Evolutionary conservation across 2,888 invertebrate genomes (phyloP).

Genomic region (Lissocephala sabroskyi): DNA sequence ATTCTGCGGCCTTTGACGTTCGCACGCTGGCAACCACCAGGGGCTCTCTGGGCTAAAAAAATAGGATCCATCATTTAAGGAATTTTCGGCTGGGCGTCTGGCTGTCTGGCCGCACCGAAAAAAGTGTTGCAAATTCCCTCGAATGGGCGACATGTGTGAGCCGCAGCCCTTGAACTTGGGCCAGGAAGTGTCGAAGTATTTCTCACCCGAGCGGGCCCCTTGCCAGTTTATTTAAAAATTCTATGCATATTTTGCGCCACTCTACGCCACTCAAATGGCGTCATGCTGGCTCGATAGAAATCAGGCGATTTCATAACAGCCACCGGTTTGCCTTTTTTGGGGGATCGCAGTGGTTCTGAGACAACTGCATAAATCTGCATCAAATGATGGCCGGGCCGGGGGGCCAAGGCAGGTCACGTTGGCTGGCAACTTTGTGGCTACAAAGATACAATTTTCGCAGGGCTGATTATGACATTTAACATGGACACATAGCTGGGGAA

Average conservation of each 20-base stretch:
- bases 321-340: conserved; percentile 7
- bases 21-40: conserved; percentile 30
- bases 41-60: conserved; percentile 12
- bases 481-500: conserved; percentile 54
- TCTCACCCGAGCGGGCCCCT: background rate
- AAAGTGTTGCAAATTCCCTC: conserved; percentile 27
- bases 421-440: conserved; percentile 38
- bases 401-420: no score
- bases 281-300: conserved; percentile 44
- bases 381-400: no score
- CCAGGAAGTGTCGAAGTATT: conserved; percentile 37
- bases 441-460: conserved; percentile 15
- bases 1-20: background rate
- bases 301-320: conserved; percentile 15
- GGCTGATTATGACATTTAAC: conserved; percentile 62
- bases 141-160: conserved; percentile 32
- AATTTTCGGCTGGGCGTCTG: conserved; percentile 29
- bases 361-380: conserved; percentile 34
- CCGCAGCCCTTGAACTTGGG: conserved; percentile 51
- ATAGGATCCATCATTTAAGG: background rate
- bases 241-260: conserved; percentile 43
- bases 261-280: conserved; percentile 29
- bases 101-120: conserved; percentile 38
- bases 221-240: conserved; percentile 19
- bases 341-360: background rate